These are phyloP conservation scores for Palloptera scutellata DNA, from an alignment of 2,888 invertebrate species.

Conservation along the genomic window DNA sequence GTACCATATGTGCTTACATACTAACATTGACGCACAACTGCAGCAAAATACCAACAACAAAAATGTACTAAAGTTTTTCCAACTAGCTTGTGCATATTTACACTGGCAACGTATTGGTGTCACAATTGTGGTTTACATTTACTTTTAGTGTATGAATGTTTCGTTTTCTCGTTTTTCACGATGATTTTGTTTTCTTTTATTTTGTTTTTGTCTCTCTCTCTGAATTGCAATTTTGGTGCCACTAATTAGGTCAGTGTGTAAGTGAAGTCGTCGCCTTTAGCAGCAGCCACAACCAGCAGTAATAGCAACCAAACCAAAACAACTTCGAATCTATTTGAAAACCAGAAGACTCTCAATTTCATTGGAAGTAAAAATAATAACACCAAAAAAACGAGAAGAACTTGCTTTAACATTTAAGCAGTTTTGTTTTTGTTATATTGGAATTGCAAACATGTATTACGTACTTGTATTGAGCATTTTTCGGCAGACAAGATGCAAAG, in stretches of 20 bases:
- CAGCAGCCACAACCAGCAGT: not conserved
- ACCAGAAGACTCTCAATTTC: constrained; percentile 24
- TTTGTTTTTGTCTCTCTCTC: not conserved
- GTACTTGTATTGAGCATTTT: not conserved
- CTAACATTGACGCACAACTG: too few relatives aligned
- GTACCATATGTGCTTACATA: too few relatives aligned
- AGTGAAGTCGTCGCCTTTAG: not conserved
- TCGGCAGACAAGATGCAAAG: too few relatives aligned
- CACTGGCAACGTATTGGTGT: not conserved
- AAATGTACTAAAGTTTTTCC: too few relatives aligned
- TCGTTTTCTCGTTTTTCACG: constrained; percentile 3
- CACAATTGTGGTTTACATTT: not conserved
- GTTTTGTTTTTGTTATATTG: not conserved
- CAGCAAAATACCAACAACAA: too few relatives aligned
- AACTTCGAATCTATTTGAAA: constrained; percentile 1
- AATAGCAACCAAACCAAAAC: not conserved
- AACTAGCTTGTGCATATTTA: too few relatives aligned
- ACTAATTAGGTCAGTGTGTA: constrained; percentile 31
- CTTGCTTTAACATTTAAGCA: too few relatives aligned
- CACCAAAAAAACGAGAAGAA: not conserved
- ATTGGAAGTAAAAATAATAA: constrained; percentile 2
- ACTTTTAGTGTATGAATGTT: not conserved
- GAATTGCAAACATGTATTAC: not conserved
- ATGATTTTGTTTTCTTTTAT: not conserved
- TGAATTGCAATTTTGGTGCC: not conserved